These are phyloP conservation scores for Lophius piscatorius DNA, from an alignment of 2,113 vertebrate species.

Conservation along the genomic window DNA sequence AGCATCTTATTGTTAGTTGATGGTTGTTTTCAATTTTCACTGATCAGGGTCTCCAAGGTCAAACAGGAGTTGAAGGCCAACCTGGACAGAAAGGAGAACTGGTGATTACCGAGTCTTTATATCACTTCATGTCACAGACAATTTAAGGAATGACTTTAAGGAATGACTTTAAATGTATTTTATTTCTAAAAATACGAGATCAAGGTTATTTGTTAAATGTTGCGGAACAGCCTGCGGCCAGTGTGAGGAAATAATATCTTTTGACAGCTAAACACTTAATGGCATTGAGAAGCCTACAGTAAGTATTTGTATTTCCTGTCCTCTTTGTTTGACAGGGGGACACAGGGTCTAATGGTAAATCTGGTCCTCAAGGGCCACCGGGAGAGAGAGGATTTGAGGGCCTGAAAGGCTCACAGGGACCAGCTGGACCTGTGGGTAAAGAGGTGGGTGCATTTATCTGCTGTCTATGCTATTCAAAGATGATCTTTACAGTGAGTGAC, in stretches of 20 bases:
- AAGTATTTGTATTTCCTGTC: neutral
- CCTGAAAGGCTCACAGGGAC: conserved; percentile 71
- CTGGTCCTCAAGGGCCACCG: conserved; percentile 67
- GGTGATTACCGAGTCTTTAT: conserved; percentile 60
- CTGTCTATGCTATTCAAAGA: conserved; percentile 8
- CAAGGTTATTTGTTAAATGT: neutral
- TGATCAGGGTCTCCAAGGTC: conserved; percentile 81
- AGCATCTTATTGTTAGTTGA: neutral
- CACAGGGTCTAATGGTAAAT: conserved; percentile 73
- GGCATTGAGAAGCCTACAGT: neutral
- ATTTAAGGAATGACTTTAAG: neutral
- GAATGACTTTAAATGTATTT: no score
- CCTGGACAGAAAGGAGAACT: conserved; percentile 83
- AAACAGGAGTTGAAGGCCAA: conserved; percentile 74
- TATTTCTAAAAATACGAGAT: no score
- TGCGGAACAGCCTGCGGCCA: no score
- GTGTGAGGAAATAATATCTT: neutral
- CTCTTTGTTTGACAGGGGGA: conserved; percentile 78
- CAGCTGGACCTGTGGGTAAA: conserved; percentile 75
- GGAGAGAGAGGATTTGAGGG: conserved; percentile 82
- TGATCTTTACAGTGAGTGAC: neutral
- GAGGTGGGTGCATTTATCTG: conserved; percentile 73
- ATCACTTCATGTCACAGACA: neutral
- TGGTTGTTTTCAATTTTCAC: conserved; percentile 1
- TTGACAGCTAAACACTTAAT: neutral